These are phyloP conservation scores for Upupa epops DNA, from an alignment of 2,113 vertebrate species.

Conservation along the genomic window DNA sequence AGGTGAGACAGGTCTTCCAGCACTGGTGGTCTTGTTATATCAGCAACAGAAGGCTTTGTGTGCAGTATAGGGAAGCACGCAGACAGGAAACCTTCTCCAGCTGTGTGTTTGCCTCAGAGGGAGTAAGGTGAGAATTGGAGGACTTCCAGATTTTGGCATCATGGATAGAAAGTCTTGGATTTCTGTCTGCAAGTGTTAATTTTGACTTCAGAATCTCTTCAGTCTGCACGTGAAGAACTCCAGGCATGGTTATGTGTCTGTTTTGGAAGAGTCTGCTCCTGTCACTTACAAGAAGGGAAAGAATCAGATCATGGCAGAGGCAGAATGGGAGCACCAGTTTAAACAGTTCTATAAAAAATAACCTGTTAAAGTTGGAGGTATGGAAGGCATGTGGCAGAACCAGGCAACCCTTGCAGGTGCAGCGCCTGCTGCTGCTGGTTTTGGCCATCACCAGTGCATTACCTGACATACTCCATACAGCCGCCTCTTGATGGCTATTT, in stretches of 20 bases:
- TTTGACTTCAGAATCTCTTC: too few relatives aligned
- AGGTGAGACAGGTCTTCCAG: conserved; percentile 76
- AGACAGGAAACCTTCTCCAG: background rate
- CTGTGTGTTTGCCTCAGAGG: background rate
- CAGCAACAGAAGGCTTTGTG: background rate
- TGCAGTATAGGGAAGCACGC: background rate
- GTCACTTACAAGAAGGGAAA: background rate
- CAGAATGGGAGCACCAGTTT: background rate
- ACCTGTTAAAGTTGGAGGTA: fast-evolving
- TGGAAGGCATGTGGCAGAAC: background rate
- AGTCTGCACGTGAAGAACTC: background rate
- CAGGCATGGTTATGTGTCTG: background rate
- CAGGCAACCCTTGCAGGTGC: background rate
- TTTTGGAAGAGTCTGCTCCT: background rate
- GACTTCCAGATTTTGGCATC: background rate
- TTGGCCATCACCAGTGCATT: background rate
- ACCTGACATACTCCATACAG: background rate
- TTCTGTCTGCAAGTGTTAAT: background rate
- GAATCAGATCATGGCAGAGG: too few relatives aligned
- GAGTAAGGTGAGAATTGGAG: background rate
- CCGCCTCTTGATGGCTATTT: background rate
- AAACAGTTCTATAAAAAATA: background rate
- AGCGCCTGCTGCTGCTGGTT: background rate
- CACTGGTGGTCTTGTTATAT: too few relatives aligned
- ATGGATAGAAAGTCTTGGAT: background rate